Conservation (phyloP, 2,888 invertebrate species). For the Caenorhabditis auriculariae region DNA sequence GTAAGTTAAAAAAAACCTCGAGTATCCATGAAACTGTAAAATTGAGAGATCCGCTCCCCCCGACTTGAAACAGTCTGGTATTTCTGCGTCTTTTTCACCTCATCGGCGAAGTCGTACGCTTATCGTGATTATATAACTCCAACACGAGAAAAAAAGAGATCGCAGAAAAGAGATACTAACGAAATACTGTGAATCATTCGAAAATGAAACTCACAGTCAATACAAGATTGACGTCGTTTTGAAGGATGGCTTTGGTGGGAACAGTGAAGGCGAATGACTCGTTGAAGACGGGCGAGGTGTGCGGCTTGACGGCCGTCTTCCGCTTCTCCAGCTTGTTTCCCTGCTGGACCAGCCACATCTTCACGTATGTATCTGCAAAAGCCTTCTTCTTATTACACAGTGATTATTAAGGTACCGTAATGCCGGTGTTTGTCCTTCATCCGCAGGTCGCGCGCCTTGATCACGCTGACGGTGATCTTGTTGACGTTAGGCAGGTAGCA, state of each 20-base stretch:
- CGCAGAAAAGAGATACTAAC: too few relatives aligned
- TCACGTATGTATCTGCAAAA: slow-evolving; percentile 62
- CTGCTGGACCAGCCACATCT: slow-evolving; percentile 63
- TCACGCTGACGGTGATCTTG: slow-evolving; percentile 83
- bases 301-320: slow-evolving; percentile 60
- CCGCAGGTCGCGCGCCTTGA: slow-evolving; percentile 85
- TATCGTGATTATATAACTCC: too few relatives aligned
- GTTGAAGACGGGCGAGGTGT: slow-evolving; percentile 60
- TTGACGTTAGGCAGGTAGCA: slow-evolving; percentile 92
- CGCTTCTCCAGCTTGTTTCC: slow-evolving; percentile 62
- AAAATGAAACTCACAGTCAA: slow-evolving; percentile 40
- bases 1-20: too few relatives aligned
- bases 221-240: slow-evolving; percentile 56
- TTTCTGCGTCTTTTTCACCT: too few relatives aligned
- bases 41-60: too few relatives aligned
- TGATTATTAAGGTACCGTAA: slow-evolving; percentile 5
- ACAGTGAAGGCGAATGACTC: slow-evolving; percentile 61
- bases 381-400: too few relatives aligned
- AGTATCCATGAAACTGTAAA: too few relatives aligned
- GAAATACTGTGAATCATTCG: background rate
- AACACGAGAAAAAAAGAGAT: too few relatives aligned
- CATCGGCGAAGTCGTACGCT: too few relatives aligned
- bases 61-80: too few relatives aligned
- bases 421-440: slow-evolving; percentile 63
- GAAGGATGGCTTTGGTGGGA: slow-evolving; percentile 48